Base-by-base conservation (phyloP, 2,797 vertebrate genomes). In the Trachurus trachurus region DNA sequence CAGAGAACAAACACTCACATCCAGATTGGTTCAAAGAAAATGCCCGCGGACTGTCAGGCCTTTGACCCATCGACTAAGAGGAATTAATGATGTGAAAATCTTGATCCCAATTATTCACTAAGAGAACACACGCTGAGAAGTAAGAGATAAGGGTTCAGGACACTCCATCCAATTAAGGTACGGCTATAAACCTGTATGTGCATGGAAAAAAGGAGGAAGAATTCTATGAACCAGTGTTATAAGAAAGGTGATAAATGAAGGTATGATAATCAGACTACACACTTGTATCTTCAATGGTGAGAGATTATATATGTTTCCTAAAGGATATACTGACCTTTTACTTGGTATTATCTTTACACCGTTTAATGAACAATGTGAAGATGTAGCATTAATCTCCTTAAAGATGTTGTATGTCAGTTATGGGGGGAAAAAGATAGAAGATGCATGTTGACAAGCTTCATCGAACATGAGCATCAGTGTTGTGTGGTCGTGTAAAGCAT, bases 81-180 rank as follows among this genome's bases (percentile, higher is more conserved):
- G 60, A 88, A 88, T 81, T 85, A 88, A 88, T 84, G 58, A 81
- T 78, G 58, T 52, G 34, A 77, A 69, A 80, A 80, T 89, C 57
- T 76, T 49, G 53, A 89, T 78, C 69, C 66, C 63, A 90, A 72
- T 85, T 87, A 79, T 80, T 74, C 59, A 53, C 47, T 8, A 7
- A 74, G 62, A 67, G 61, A 67, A 45, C 44, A 22, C 37, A n/a
- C 3, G 2, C 6, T 12, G 45, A 54, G 47, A 64, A 58, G 26
- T 16, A 13, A 53, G 56, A 74, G 34, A 70, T 80, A 58, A 56
- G 29, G n/a, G 54, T 64, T 71, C 52, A 70, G 11, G 39, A 70
- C 45, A n/a, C 50, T 80, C 12, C 4, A 82, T 80, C 81, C 59
- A 80, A 76, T 86, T 85, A 82, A 31, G 61, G 40, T 29, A 26